These are phyloP conservation scores for Amphilophus citrinellus DNA, from an alignment of 2,113 vertebrate species.

Conservation along the genomic window DNA sequence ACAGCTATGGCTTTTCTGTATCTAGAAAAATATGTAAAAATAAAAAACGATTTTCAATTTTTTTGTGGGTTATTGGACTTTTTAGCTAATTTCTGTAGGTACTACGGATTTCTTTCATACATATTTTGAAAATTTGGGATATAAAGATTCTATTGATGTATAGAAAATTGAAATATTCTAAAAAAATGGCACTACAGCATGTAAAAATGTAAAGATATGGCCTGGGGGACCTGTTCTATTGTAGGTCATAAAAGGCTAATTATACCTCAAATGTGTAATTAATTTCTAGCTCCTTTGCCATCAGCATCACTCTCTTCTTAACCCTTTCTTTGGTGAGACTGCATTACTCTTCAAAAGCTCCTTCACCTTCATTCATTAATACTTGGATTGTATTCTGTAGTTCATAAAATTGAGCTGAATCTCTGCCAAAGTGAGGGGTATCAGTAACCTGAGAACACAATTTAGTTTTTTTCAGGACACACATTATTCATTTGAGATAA, in stretches of 20 bases:
- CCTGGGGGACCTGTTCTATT: too few relatives aligned
- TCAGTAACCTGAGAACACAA: not conserved
- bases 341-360: not conserved
- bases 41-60: too few relatives aligned
- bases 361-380: not conserved
- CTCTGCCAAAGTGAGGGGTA: not conserved
- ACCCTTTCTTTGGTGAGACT: not conserved
- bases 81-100: too few relatives aligned
- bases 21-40: too few relatives aligned
- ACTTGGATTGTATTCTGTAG: not conserved
- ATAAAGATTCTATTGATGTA: too few relatives aligned
- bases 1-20: too few relatives aligned
- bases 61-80: too few relatives aligned
- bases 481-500: conserved; percentile 1
- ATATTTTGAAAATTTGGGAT: too few relatives aligned
- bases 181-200: too few relatives aligned
- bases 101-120: too few relatives aligned
- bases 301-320: not conserved
- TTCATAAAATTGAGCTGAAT: not conserved
- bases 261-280: not conserved
- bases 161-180: too few relatives aligned
- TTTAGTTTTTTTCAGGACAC: not conserved
- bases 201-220: too few relatives aligned
- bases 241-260: not conserved
- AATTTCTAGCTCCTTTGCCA: not conserved